phyloP scores from a whole-genome alignment of 2,888 invertebrate species.

The Cryptosula pallasiana region DNA sequence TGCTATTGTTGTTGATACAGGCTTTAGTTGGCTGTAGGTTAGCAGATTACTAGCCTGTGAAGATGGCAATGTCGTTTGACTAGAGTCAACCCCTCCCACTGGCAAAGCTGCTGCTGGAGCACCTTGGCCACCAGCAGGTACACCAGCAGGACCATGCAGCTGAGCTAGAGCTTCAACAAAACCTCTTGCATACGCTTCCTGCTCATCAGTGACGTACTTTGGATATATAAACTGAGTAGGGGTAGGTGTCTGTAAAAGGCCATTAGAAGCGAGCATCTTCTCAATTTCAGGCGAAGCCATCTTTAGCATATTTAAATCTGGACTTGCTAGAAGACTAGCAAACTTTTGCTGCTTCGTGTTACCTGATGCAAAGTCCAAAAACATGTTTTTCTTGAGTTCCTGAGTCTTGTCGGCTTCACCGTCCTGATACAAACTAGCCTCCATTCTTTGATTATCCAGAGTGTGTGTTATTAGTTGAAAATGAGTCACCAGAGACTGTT shows the following conservation, averaged over 20 bases:
- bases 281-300: constrained; percentile 85
- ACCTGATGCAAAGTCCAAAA: constrained; percentile 68
- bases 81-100: neutral
- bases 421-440: constrained; percentile 65
- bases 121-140: neutral
- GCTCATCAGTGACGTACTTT: constrained; percentile 72
- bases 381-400: constrained; percentile 68
- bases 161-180: constrained; percentile 74
- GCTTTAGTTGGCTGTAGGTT: neutral
- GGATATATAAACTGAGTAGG: constrained; percentile 65
- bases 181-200: constrained; percentile 57
- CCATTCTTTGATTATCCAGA: constrained; percentile 57
- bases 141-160: constrained; percentile 52
- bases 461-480: neutral
- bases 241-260: constrained; percentile 59
- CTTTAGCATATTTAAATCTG: constrained; percentile 79
- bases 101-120: neutral
- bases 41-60: neutral
- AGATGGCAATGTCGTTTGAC: neutral
- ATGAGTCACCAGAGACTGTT: neutral
- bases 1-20: neutral
- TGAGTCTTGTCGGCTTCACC: constrained; percentile 56
- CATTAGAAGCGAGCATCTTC: constrained; percentile 63
- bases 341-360: constrained; percentile 40
- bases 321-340: constrained; percentile 51